These are phyloP conservation scores for Somateria mollissima DNA, from an alignment of 2,797 vertebrate genomes.

Conservation along the genomic window DNA sequence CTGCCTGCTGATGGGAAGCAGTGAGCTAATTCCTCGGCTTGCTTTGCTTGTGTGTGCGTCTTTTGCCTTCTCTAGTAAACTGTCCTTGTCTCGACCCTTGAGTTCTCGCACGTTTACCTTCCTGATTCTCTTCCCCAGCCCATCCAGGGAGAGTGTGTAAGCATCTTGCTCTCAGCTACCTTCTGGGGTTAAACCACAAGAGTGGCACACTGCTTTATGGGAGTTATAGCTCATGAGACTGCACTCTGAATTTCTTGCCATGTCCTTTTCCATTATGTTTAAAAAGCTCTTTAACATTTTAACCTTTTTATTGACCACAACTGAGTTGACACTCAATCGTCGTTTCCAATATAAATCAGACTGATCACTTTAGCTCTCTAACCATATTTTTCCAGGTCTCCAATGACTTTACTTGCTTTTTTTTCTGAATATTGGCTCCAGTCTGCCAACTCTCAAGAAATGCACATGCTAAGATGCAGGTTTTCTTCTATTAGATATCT, in stretches of 20 bases:
- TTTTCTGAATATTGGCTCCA: not conserved
- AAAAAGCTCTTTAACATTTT: constrained; percentile 38
- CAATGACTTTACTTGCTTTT: not conserved
- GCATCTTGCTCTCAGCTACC: too few relatives aligned
- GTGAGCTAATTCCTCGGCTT: too few relatives aligned
- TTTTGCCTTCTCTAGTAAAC: too few relatives aligned
- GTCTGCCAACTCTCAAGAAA: not conserved
- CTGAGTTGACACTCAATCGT: constrained; percentile 22
- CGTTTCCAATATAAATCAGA: constrained; percentile 27
- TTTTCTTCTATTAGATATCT: not conserved
- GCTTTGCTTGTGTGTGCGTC: too few relatives aligned
- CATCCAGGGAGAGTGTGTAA: too few relatives aligned
- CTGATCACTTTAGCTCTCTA: not conserved
- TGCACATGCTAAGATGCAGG: not conserved
- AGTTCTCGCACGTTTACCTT: too few relatives aligned
- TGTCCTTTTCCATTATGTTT: constrained; percentile 17
- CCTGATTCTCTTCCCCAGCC: too few relatives aligned
- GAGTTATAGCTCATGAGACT: constrained; percentile 1
- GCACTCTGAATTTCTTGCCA: not conserved
- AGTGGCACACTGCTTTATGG: not conserved
- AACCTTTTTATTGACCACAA: constrained; percentile 40
- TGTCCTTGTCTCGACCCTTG: too few relatives aligned
- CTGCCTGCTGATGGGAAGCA: too few relatives aligned
- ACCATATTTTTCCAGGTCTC: not conserved
- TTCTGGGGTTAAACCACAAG: too few relatives aligned